Base-by-base conservation (phyloP, 2,888 invertebrate species). In the Dendrolimus pini region DNA sequence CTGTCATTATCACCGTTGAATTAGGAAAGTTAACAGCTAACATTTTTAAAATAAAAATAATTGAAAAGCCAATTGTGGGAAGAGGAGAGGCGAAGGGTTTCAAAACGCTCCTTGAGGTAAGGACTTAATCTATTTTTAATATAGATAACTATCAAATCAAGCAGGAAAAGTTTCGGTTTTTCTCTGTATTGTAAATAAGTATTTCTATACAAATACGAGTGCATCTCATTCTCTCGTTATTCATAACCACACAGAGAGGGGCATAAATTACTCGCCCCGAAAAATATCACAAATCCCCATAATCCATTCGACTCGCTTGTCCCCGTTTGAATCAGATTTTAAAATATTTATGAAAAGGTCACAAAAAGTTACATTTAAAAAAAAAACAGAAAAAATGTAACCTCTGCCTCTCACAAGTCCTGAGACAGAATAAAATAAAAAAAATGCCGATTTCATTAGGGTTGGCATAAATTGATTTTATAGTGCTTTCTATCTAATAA, bases 291-390 rank as follows among this genome's bases (percentile, higher is more conserved):
- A 89, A 9, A 47, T 47, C 47, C 12, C 85, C 85, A 86, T 89
- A 89, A 90, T 89, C 88, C 89, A 88, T 89, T 89, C 85, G 88
- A 74, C 78, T 77, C 87, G 89, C 77, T 73, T 85, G 89, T 89
- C 89, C 80, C 89, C 86, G 83, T 65, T 75, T 82, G 88, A 85
- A 86, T 87, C 86, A 85, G 88, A 89, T 89, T 89, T 85, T 86
- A 87, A 89, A 89, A 89, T 89, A 89, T 89, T 88, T 89, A 88
- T 89, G 88, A 88, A 86, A 87, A 86, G 87, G 79, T 80, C 80
- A 79, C 82, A 83, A 83, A 47, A 47, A 47, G 47, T 47, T 47
- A 47, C 47, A 47, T 47, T 47, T 30, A 30, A 30, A 82, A 77
- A 68, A 65, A 65, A 63, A 69, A 74, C 74, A 80, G 77, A 80